Conservation (phyloP, 2,113 vertebrate genomes). For the Setophaga coronata region DNA sequence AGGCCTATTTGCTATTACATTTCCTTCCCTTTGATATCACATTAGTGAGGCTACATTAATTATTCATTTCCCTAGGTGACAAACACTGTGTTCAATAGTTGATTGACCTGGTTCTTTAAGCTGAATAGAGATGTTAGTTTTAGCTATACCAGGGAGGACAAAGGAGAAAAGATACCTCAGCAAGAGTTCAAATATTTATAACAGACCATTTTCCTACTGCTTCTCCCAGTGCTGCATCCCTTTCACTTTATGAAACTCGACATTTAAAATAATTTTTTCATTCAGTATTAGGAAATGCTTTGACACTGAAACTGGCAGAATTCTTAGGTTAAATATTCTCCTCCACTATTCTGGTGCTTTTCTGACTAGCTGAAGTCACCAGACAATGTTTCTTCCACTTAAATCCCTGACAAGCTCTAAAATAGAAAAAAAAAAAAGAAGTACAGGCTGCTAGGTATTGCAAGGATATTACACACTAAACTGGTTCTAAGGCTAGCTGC, state of each 20-base stretch:
- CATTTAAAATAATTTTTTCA: background rate
- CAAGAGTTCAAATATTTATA: slow-evolving; percentile 37
- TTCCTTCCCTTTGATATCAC: slow-evolving; percentile 26
- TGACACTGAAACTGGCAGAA: background rate
- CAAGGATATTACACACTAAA: background rate
- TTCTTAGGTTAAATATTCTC: background rate
- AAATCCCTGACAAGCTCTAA: background rate
- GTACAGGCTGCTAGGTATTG: background rate
- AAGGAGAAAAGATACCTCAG: slow-evolving; percentile 1
- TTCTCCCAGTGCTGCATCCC: background rate
- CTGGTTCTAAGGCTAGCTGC: background rate
- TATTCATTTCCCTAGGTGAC: slow-evolving; percentile 23
- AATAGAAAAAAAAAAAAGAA: background rate
- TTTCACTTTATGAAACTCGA: background rate
- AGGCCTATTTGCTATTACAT: slow-evolving; percentile 20
- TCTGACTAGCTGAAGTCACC: background rate
- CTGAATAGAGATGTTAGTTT: slow-evolving; percentile 31
- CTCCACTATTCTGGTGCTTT: background rate
- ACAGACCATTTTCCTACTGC: background rate
- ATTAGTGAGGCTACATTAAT: slow-evolving; percentile 42
- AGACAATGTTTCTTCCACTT: background rate
- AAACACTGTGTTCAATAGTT: slow-evolving; percentile 16
- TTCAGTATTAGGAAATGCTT: background rate
- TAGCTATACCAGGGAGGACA: slow-evolving; percentile 18
- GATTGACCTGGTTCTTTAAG: slow-evolving; percentile 13